phyloP scores from a whole-genome alignment of 2,797 vertebrate species.

The Peromyscus aztecus region DNA sequence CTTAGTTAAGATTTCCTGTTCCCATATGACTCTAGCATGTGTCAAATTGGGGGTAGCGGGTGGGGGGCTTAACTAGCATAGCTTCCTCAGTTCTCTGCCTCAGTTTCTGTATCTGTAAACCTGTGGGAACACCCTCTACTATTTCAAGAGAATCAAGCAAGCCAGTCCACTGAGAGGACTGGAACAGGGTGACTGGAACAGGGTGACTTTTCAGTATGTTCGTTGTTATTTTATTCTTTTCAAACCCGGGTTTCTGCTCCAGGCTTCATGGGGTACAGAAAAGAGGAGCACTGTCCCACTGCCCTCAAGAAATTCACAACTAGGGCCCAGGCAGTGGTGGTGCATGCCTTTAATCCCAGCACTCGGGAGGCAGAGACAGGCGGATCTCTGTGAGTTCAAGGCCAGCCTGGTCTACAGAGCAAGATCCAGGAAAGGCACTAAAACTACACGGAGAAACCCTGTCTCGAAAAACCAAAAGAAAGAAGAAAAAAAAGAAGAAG shows the following conservation, averaged over 20 bases:
- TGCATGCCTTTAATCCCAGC: too few species aligned
- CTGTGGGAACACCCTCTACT: neutral
- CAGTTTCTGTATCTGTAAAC: neutral
- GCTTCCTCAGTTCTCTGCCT: neutral
- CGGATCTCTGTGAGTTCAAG: too few species aligned
- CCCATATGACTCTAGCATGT: neutral
- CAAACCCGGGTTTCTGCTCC: neutral
- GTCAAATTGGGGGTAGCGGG: neutral
- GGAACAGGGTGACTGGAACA: neutral
- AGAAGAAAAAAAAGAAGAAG: too few species aligned
- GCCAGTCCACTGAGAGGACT: neutral
- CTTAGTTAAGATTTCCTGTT: neutral
- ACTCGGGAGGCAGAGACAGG: too few species aligned
- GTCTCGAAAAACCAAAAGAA: too few species aligned
- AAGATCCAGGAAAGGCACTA: too few species aligned
- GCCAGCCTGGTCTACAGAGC: too few species aligned
- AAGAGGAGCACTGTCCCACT: neutral
- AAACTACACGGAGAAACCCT: too few species aligned
- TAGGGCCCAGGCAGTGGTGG: too few species aligned
- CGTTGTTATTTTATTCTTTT: neutral
- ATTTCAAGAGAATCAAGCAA: neutral
- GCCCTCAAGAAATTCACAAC: neutral
- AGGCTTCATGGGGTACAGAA: neutral
- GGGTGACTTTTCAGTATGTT: neutral
- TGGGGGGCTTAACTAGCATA: neutral